Percentiles rank a stretch among this genome's conserved stretches.
These are phyloP conservation scores for Gymnoscelis rufifasciata DNA, from an alignment of 2,888 invertebrate species.

Conservation along the genomic window DNA sequence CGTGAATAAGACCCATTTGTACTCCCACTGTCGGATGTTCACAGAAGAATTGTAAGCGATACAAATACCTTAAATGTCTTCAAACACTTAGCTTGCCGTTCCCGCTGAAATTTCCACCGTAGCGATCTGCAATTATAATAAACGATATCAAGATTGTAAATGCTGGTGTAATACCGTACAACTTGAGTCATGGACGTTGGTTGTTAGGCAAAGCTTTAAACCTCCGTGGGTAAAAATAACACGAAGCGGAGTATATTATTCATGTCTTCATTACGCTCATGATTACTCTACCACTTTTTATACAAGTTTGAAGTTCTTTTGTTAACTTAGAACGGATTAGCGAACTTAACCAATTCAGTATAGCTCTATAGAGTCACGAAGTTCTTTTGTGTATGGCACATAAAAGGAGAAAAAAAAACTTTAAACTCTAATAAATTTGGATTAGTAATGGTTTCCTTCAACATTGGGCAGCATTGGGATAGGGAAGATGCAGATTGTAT, in stretches of 20 bases:
- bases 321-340: too few species aligned
- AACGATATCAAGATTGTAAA: slow-evolving; percentile 55
- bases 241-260: neutral
- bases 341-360: too few species aligned
- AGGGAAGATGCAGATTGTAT: too few species aligned
- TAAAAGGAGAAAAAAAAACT: too few species aligned
- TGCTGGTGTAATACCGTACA: slow-evolving; percentile 41
- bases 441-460: too few species aligned
- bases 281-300: too few species aligned
- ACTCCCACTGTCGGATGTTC: slow-evolving; percentile 65
- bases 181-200: slow-evolving; percentile 23
- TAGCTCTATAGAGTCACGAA: too few species aligned
- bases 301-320: too few species aligned
- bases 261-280: too few species aligned
- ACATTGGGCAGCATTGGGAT: too few species aligned
- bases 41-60: slow-evolving; percentile 73
- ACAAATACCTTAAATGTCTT: slow-evolving; percentile 71
- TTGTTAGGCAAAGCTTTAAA: slow-evolving; percentile 16
- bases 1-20: slow-evolving; percentile 69
- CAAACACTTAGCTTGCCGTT: slow-evolving; percentile 59
- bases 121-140: slow-evolving; percentile 63
- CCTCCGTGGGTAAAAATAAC: neutral
- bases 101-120: slow-evolving; percentile 47
- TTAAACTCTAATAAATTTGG: too few species aligned
- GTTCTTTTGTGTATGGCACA: too few species aligned